Evolutionary conservation across 2,888 invertebrate species (phyloP).

Genomic region (Drosophila conformis): DNA sequence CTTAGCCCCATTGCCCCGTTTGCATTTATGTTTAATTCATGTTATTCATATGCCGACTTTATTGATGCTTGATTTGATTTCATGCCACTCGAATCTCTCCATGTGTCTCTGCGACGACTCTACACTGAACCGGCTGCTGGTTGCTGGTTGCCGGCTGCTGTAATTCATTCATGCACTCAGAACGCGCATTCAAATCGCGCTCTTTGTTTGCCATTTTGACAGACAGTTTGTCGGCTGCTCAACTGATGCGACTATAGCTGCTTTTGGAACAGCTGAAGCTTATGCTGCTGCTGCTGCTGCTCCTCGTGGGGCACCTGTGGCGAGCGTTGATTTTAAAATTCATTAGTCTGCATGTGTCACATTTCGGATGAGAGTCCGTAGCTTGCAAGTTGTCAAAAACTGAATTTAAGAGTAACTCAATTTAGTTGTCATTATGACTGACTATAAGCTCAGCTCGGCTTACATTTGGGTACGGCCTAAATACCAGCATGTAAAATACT

Average conservation of each 20-base stretch:
- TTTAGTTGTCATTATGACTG: conserved; percentile 74
- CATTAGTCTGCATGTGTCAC: conserved; percentile 84
- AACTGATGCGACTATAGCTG: not conserved
- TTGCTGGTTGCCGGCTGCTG: conserved; percentile 19
- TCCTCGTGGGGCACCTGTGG: conserved; percentile 69
- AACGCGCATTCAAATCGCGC: conserved; percentile 73
- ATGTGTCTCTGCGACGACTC: conserved; percentile 1
- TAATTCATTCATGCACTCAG: conserved; percentile 82
- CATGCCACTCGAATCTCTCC: conserved; percentile 38
- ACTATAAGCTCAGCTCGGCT: conserved; percentile 8
- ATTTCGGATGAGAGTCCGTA: conserved; percentile 57
- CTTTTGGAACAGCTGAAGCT: not conserved
- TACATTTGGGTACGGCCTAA: conserved; percentile 26
- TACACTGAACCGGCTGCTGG: conserved; percentile 10
- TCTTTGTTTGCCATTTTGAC: conserved; percentile 67
- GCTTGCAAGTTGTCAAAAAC: conserved; percentile 62
- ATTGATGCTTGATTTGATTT: conserved; percentile 77
- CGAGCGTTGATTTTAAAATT: conserved; percentile 83
- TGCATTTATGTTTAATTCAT: conserved; percentile 83
- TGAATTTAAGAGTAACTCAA: conserved; percentile 54
- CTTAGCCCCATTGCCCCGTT: conserved; percentile 41
- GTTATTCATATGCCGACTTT: conserved; percentile 79
- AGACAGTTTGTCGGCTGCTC: conserved; percentile 76
- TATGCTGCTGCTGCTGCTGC: not conserved
- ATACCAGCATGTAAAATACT: conserved; percentile 21